A percentile compares a stretch with the other conserved stretches of the same genome.
Evolutionary conservation across 2,797 vertebrate genomes (phyloP).

Genomic region (Triplophysa bombifrons): DNA sequence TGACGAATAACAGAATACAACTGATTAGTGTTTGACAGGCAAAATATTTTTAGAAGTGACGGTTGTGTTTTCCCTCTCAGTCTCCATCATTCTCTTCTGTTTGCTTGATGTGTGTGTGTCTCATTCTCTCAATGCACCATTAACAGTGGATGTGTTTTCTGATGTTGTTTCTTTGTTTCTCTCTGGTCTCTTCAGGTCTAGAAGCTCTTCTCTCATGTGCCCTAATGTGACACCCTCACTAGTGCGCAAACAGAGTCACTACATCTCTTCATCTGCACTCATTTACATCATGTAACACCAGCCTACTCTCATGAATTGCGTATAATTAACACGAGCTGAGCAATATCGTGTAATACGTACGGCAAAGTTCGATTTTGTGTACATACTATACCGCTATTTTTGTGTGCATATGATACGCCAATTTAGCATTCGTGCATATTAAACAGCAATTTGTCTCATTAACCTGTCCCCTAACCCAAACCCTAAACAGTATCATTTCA

Average conservation of each 20-base stretch:
- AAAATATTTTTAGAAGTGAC: conserved; percentile 59
- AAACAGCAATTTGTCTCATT: too few relatives aligned
- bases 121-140: conserved; percentile 35
- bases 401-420: too few relatives aligned
- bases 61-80: neutral
- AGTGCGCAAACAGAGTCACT: conserved; percentile 37
- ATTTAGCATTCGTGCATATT: too few relatives aligned
- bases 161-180: conserved; percentile 2
- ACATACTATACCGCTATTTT: too few relatives aligned
- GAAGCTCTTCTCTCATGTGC: conserved; percentile 7
- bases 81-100: conserved; percentile 12
- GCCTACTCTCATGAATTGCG: too few relatives aligned
- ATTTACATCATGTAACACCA: neutral
- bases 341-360: too few relatives aligned
- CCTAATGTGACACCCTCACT: conserved; percentile 27
- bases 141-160: conserved; percentile 27
- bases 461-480: too few relatives aligned
- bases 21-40: conserved; percentile 56
- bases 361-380: too few relatives aligned
- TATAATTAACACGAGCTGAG: too few relatives aligned
- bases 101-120: conserved; percentile 1
- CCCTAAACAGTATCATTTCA: too few relatives aligned
- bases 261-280: neutral
- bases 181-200: neutral
- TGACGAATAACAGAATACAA: conserved; percentile 22